Percentiles rank a stretch among this genome's conserved stretches.
Conservation (phyloP, 2,113 vertebrate genomes). For the Rallus limicola region DNA sequence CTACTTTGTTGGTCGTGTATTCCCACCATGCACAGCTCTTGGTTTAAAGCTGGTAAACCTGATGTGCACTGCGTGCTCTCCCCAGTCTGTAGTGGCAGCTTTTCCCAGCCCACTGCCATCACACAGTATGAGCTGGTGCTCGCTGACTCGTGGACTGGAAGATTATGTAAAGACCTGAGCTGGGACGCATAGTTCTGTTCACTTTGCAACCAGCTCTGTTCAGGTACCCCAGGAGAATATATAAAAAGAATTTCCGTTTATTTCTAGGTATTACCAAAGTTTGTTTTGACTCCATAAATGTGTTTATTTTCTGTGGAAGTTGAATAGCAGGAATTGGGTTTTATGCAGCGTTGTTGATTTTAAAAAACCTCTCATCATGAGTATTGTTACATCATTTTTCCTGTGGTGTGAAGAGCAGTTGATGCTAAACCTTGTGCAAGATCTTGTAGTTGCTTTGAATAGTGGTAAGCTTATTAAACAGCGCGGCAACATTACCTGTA, state of each 20-base stretch:
- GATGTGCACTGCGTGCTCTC: neutral
- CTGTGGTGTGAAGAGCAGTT: neutral
- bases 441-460: neutral
- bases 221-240: neutral
- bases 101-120: neutral
- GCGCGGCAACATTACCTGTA: neutral
- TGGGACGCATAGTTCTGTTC: neutral
- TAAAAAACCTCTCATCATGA: neutral
- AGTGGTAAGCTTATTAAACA: neutral
- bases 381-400: neutral
- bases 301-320: slow-evolving; percentile 35
- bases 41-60: neutral
- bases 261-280: neutral
- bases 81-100: neutral
- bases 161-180: neutral
- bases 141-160: neutral
- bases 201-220: neutral
- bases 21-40: fast-evolving
- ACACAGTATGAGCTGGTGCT: neutral
- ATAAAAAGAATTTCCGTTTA: neutral
- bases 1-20: neutral
- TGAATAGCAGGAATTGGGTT: slow-evolving; percentile 26
- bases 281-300: slow-evolving; percentile 15
- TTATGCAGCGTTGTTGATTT: neutral
- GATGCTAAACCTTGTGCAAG: neutral